Evolutionary conservation across 2,113 vertebrate species (phyloP).

Genomic region (Brachionichthys hirsutus): DNA sequence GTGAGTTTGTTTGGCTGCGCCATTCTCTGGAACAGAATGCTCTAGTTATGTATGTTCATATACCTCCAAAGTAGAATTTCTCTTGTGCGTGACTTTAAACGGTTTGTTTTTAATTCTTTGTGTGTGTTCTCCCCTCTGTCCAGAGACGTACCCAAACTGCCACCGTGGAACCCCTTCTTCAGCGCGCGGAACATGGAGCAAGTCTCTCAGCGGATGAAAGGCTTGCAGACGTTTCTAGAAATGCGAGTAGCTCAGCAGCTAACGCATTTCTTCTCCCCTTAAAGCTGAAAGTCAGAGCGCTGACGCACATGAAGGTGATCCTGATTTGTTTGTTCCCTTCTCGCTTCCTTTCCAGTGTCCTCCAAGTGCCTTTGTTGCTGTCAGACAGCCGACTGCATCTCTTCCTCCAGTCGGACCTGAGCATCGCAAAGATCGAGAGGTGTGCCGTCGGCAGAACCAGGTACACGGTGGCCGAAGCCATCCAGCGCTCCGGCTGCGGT

Average conservation of each 20-base stretch:
- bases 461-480: slow-evolving; percentile 90
- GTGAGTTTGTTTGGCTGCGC: slow-evolving; percentile 95
- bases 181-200: slow-evolving; percentile 84
- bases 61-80: neutral
- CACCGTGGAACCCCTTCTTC: slow-evolving; percentile 89
- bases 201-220: slow-evolving; percentile 85
- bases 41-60: slow-evolving; percentile 82
- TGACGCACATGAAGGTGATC: neutral
- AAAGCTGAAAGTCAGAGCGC: neutral
- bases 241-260: slow-evolving; percentile 77
- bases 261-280: no score
- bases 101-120: neutral
- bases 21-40: slow-evolving; percentile 89
- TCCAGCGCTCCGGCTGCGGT: slow-evolving; percentile 79
- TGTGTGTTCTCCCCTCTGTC: neutral
- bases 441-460: slow-evolving; percentile 87
- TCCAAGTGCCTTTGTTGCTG: slow-evolving; percentile 83
- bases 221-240: slow-evolving; percentile 89
- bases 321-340: neutral
- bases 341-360: slow-evolving; percentile 73
- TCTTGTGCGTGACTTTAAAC: neutral
- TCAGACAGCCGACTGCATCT: slow-evolving; percentile 95
- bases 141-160: slow-evolving; percentile 88
- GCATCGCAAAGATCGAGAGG: slow-evolving; percentile 83
- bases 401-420: slow-evolving; percentile 92